These are phyloP conservation scores for Platycnemis pennipes DNA, from an alignment of 2,888 invertebrate species.

Conservation along the genomic window DNA sequence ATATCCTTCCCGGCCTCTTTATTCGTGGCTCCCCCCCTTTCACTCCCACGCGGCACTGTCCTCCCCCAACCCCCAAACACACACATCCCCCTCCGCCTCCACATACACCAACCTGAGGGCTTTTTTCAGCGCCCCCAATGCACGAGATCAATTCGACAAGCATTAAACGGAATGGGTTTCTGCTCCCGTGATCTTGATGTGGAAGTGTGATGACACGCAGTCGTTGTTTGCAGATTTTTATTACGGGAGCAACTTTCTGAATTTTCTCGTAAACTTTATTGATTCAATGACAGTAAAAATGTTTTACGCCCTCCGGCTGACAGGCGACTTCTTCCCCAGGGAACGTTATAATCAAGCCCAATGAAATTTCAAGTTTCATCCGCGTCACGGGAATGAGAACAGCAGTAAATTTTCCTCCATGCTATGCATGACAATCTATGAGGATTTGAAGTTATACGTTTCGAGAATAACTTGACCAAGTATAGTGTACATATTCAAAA, in stretches of 20 bases:
- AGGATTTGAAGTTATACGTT: too few relatives aligned
- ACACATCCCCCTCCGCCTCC: neutral
- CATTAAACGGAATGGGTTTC: slow-evolving; percentile 26
- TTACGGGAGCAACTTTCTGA: slow-evolving; percentile 25
- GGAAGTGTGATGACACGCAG: slow-evolving; percentile 24
- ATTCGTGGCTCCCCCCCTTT: neutral
- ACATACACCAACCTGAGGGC: neutral
- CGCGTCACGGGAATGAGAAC: neutral
- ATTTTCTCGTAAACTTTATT: slow-evolving; percentile 8
- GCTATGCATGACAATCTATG: neutral
- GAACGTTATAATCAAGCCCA: neutral
- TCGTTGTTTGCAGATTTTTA: slow-evolving; percentile 26
- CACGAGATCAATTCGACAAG: neutral
- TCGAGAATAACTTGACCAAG: too few relatives aligned
- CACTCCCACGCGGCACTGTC: neutral
- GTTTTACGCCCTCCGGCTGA: neutral
- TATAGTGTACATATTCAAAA: too few relatives aligned
- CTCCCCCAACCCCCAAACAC: neutral
- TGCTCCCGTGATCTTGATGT: slow-evolving; percentile 32
- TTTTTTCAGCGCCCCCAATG: neutral
- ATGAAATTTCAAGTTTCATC: neutral
- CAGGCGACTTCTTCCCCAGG: neutral
- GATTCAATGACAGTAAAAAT: slow-evolving; percentile 14
- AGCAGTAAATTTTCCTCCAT: neutral
- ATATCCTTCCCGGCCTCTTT: neutral